Conservation (phyloP, 2,888 invertebrate genomes). For the Cataglyphis rosenhaueri region DNA sequence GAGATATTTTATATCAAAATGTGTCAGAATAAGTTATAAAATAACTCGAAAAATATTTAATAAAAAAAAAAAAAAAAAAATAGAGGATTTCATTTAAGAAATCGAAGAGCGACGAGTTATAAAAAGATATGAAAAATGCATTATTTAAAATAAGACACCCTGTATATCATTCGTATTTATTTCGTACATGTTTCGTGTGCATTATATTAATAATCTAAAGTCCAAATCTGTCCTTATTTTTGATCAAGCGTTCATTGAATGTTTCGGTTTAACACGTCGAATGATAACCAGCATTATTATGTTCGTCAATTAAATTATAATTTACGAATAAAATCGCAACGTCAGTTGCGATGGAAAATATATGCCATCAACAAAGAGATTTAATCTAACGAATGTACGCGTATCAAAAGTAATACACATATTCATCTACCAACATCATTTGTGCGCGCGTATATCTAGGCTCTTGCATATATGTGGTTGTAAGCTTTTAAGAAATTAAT, state of each 20-base stretch:
- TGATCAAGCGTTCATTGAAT: background rate
- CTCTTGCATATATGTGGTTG: background rate
- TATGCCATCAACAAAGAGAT: background rate
- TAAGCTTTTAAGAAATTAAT: constrained; percentile 33
- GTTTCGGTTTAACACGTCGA: background rate
- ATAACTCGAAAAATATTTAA: too few relatives aligned
- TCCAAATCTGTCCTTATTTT: background rate
- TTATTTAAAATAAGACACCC: too few relatives aligned
- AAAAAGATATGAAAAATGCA: too few relatives aligned
- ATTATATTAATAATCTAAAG: background rate
- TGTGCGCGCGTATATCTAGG: background rate
- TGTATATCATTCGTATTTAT: background rate
- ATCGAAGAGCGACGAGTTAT: too few relatives aligned
- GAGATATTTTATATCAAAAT: too few relatives aligned
- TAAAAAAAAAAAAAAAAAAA: too few relatives aligned
- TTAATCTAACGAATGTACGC: background rate
- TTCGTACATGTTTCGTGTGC: background rate
- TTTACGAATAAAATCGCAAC: background rate
- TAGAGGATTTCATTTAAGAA: too few relatives aligned
- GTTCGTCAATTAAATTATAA: background rate
- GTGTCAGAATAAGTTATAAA: too few relatives aligned
- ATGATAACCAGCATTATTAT: background rate
- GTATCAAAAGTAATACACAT: background rate
- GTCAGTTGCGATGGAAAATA: background rate
- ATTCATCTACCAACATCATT: background rate